Conservation (phyloP, 2,113 vertebrate genomes). For the Suricata suricatta region DNA sequence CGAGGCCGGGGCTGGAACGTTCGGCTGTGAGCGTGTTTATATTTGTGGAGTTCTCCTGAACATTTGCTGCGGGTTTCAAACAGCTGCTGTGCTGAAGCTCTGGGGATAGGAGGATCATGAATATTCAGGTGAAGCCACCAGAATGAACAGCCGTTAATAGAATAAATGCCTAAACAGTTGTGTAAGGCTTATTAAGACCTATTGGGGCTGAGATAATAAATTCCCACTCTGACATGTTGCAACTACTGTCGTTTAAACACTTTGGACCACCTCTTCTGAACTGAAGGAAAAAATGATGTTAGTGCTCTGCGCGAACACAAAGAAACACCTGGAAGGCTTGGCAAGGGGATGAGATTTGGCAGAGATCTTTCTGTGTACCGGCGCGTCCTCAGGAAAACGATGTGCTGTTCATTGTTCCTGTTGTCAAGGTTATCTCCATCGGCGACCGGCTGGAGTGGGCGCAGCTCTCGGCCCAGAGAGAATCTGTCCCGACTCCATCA, state of each 20-base stretch:
- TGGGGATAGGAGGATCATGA: conserved; percentile 94
- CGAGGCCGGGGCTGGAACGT: conserved; percentile 81
- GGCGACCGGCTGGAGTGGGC: conserved; percentile 36
- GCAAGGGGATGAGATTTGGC: conserved; percentile 82
- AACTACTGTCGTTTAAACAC: conserved; percentile 88
- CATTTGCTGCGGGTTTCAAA: conserved; percentile 90
- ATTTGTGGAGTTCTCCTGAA: conserved; percentile 91
- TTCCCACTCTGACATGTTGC: conserved; percentile 88
- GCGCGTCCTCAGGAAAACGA: conserved; percentile 79
- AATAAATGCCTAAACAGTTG: conserved; percentile 93
- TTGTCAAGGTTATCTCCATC: conserved; percentile 83
- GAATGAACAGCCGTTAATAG: conserved; percentile 95
- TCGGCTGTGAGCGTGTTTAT: conserved; percentile 89
- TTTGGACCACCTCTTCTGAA: conserved; percentile 88
- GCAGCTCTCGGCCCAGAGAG: conserved; percentile 1
- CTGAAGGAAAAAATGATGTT: conserved; percentile 86
- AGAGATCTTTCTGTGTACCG: conserved; percentile 75
- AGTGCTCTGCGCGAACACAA: conserved; percentile 85
- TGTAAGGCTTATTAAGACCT: conserved; percentile 92
- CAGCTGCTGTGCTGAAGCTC: conserved; percentile 92
- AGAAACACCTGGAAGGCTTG: conserved; percentile 90
- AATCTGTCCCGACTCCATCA: neutral
- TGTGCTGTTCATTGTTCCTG: conserved; percentile 79
- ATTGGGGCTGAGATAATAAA: conserved; percentile 91
- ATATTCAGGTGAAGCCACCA: conserved; percentile 95